Evolutionary conservation across 2,797 vertebrate genomes (phyloP).

Genomic region (Tympanoctomys barrerae): DNA sequence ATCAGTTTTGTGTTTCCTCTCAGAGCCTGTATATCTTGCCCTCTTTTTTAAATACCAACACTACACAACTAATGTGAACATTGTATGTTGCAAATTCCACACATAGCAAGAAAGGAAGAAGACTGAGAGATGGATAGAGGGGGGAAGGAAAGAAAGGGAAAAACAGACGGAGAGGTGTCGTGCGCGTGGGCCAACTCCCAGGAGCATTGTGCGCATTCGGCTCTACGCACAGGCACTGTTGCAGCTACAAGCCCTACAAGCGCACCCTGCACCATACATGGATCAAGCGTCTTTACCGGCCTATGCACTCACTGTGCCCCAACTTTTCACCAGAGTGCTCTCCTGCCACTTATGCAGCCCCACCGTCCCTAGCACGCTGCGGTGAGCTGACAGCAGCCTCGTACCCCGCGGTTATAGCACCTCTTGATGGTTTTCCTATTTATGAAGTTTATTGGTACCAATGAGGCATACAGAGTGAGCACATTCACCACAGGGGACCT

Average conservation of each 20-base stretch:
- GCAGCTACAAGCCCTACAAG: background rate
- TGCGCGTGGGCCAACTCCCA: background rate
- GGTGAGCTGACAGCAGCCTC: background rate
- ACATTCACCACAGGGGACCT: background rate
- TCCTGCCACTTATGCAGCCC: too few species aligned
- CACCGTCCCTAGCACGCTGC: rapidly evolving
- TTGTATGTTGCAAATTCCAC: background rate
- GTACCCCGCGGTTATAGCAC: background rate
- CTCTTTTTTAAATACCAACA: background rate
- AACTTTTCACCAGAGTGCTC: background rate
- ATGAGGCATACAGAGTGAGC: background rate
- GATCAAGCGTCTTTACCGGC: background rate
- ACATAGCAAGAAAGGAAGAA: background rate
- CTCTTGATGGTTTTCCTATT: background rate
- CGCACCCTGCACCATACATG: background rate
- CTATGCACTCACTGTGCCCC: background rate
- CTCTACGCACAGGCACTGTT: rapidly evolving
- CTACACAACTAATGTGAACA: background rate
- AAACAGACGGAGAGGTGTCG: too few species aligned
- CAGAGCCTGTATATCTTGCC: background rate
- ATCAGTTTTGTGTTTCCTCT: background rate
- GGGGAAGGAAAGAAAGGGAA: too few species aligned
- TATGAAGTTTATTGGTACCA: background rate
- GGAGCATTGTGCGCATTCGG: background rate
- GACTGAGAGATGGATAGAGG: background rate